Percentiles rank a stretch among this genome's conserved stretches.
Conservation (phyloP, 1,140 invertebrate species). For the Zophobas atratus region DNA sequence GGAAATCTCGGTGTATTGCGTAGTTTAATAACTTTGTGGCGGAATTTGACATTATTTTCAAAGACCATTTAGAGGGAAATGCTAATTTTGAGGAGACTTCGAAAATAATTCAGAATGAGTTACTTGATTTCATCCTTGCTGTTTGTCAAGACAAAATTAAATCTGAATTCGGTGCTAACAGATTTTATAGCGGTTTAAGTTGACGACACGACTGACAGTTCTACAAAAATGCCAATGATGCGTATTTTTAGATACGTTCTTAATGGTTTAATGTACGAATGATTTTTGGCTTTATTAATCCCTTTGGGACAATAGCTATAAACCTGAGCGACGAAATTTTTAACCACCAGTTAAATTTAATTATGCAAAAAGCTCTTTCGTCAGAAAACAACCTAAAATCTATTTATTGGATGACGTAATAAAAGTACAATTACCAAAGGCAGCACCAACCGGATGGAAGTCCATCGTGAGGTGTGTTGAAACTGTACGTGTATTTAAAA, state of each 20-base stretch:
- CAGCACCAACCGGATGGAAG: slow-evolving; percentile 45
- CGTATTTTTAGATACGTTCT: no score
- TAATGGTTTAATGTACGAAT: no score
- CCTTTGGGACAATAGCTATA: slow-evolving; percentile 22
- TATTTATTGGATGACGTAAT: slow-evolving; percentile 29
- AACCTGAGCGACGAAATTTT: slow-evolving; percentile 2
- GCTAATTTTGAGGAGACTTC: no score
- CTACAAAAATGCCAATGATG: no score
- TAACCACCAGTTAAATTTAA: slow-evolving; percentile 57
- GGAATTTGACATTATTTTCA: slow-evolving; percentile 48
- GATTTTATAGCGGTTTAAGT: no score
- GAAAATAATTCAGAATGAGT: no score
- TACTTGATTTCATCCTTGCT: no score
- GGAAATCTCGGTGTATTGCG: slow-evolving; percentile 5
- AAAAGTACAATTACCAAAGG: slow-evolving; percentile 12
- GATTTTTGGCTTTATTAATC: background rate
- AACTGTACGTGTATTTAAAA: slow-evolving; percentile 33
- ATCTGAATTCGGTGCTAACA: no score
- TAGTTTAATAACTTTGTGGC: slow-evolving; percentile 12
- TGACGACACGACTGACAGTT: no score
- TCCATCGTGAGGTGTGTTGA: slow-evolving; percentile 39
- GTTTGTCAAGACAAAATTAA: no score
- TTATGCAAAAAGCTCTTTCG: slow-evolving; percentile 15
- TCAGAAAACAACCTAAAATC: slow-evolving; percentile 22
- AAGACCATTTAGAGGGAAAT: no score